These are phyloP conservation scores for Phycodurus eques DNA, from an alignment of 2,113 vertebrate species.

Conservation along the genomic window DNA sequence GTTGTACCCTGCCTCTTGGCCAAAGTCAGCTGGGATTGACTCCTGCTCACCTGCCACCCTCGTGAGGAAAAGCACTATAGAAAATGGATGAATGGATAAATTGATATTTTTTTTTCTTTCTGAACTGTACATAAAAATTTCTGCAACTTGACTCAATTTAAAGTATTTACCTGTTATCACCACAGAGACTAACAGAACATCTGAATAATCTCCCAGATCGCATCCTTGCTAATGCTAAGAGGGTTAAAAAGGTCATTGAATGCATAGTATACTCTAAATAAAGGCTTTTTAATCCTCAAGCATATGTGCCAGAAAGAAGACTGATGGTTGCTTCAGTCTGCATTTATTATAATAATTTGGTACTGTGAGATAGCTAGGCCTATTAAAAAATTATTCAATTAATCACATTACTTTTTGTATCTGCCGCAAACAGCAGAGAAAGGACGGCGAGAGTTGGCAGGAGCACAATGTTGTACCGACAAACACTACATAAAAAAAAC, in stretches of 20 bases:
- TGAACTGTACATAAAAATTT: neutral
- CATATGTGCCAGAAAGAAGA: neutral
- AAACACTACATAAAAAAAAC: neutral
- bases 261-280: neutral
- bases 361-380: neutral
- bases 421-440: neutral
- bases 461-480: neutral
- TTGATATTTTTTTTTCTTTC: too few species aligned
- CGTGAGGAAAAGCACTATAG: too few species aligned
- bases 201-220: conserved; percentile 31
- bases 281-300: conserved; percentile 7
- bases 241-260: conserved; percentile 21
- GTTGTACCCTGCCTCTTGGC: too few species aligned
- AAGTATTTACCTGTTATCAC: conserved; percentile 12
- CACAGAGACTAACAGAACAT: neutral
- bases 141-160: neutral
- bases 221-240: conserved; percentile 23
- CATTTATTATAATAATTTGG: conserved; percentile 2
- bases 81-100: too few species aligned
- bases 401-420: neutral
- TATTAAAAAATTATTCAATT: too few species aligned
- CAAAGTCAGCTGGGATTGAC: too few species aligned
- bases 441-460: neutral
- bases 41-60: too few species aligned
- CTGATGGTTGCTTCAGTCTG: neutral